phyloP scores from a whole-genome alignment of 2,888 invertebrate species.

The Harpalus rufipes region DNA sequence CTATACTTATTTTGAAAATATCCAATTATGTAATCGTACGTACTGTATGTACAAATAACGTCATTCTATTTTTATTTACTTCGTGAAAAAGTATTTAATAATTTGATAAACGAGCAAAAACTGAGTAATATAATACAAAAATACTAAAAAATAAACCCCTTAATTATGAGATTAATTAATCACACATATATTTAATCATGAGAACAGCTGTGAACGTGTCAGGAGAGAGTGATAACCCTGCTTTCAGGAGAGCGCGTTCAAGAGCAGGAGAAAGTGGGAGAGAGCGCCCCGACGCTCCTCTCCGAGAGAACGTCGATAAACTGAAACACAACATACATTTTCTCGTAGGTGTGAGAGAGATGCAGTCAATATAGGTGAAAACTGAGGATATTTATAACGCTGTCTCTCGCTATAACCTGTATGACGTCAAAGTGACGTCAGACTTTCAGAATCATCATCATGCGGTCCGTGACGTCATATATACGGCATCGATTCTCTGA shows the following conservation, averaged over 20 bases:
- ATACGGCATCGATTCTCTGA: constrained; percentile 43
- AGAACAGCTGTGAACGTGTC: constrained; percentile 35
- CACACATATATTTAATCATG: not conserved
- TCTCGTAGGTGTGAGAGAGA: not conserved
- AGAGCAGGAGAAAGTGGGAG: constrained; percentile 57
- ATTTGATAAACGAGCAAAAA: not conserved
- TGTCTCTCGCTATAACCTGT: constrained; percentile 47
- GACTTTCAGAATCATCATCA: constrained; percentile 23
- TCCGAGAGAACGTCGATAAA: constrained; percentile 24
- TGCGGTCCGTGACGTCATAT: constrained; percentile 59
- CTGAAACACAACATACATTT: constrained; percentile 42
- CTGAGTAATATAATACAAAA: not conserved
- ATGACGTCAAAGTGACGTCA: constrained; percentile 65
- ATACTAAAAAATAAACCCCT: constrained; percentile 1
- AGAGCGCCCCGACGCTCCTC: constrained; percentile 59
- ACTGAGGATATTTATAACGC: constrained; percentile 54
- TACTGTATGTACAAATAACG: no score
- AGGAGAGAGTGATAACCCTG: constrained; percentile 37
- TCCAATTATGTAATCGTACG: no score
- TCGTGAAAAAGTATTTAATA: not conserved
- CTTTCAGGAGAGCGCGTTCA: not conserved
- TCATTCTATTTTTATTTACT: no score
- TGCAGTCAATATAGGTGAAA: constrained; percentile 33
- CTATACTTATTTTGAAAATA: no score
- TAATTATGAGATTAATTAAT: constrained; percentile 8